Conservation (phyloP, 2,797 vertebrate genomes). For the Gastrophryne carolinensis region DNA sequence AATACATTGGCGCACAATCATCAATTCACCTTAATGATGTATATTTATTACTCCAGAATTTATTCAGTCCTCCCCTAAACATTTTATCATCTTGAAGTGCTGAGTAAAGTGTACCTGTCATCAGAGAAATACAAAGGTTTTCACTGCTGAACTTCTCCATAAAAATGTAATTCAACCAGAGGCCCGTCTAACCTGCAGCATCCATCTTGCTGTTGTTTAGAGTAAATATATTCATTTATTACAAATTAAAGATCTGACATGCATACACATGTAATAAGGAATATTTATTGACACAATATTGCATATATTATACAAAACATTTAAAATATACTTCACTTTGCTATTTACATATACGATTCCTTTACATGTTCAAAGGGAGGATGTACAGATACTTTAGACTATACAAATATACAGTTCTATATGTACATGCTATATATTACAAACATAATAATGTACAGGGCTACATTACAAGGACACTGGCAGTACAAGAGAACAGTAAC, state of each 20-base stretch:
- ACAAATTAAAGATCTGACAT: not conserved
- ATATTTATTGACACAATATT: constrained; percentile 29
- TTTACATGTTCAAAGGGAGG: not conserved
- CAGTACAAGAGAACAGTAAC: not conserved
- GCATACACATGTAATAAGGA: not conserved
- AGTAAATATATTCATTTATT: too few species aligned
- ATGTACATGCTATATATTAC: constrained; percentile 39
- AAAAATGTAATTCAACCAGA: too few species aligned
- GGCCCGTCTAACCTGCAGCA: too few species aligned
- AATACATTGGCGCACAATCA: too few species aligned
- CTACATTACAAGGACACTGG: not conserved
- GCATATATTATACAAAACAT: constrained; percentile 13
- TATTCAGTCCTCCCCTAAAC: too few species aligned
- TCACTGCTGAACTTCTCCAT: too few species aligned
- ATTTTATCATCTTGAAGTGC: too few species aligned
- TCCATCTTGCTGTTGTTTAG: too few species aligned
- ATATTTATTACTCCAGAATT: too few species aligned
- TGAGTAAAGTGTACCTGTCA: too few species aligned
- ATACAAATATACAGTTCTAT: constrained; percentile 31
- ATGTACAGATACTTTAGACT: not conserved
- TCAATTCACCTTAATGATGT: too few species aligned
- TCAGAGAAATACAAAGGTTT: too few species aligned
- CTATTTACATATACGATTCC: constrained; percentile 30
- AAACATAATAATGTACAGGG: not conserved
- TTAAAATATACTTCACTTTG: constrained; percentile 18